phyloP scores from a whole-genome alignment of 2,888 invertebrate species.

The Ectemnius cavifrons region DNA sequence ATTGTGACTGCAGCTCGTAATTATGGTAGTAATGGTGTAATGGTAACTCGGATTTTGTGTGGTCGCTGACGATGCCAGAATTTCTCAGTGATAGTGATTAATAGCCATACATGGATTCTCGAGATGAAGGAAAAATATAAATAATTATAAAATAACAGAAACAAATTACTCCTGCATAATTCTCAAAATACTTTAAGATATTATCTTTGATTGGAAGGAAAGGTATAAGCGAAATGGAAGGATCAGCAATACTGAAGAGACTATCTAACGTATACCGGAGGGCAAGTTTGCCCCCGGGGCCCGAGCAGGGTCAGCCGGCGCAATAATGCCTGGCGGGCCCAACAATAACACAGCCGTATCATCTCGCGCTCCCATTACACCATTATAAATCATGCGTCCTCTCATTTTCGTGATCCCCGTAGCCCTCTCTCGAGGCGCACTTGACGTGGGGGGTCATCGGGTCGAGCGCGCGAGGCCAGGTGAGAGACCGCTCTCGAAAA shows the following conservation, averaged over 20 bases:
- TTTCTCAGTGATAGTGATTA: no score
- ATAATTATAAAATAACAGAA: not conserved
- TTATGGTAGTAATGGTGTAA: conserved; percentile 53
- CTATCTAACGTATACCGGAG: conserved; percentile 27
- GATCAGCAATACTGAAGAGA: conserved; percentile 29
- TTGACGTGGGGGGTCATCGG: conserved; percentile 66
- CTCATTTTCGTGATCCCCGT: conserved; percentile 63
- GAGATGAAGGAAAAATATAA: not conserved
- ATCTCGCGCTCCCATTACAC: conserved; percentile 72
- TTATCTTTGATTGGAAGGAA: no score
- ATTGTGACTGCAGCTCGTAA: conserved; percentile 47
- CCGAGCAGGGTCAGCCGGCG: conserved; percentile 64
- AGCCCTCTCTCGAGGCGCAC: conserved; percentile 39
- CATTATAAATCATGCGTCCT: conserved; percentile 73
- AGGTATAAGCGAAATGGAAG: no score
- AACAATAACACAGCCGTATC: conserved; percentile 68
- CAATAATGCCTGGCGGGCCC: conserved; percentile 64
- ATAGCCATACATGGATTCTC: no score
- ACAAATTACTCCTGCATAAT: not conserved
- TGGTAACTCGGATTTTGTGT: no score
- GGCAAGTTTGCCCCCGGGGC: conserved; percentile 41
- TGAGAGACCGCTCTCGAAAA: conserved; percentile 47
- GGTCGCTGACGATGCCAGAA: no score
- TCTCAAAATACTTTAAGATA: not conserved
- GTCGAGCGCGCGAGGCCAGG: conserved; percentile 51